phyloP scores from a whole-genome alignment of 2,888 invertebrate genomes.

The Lingula anatina region DNA sequence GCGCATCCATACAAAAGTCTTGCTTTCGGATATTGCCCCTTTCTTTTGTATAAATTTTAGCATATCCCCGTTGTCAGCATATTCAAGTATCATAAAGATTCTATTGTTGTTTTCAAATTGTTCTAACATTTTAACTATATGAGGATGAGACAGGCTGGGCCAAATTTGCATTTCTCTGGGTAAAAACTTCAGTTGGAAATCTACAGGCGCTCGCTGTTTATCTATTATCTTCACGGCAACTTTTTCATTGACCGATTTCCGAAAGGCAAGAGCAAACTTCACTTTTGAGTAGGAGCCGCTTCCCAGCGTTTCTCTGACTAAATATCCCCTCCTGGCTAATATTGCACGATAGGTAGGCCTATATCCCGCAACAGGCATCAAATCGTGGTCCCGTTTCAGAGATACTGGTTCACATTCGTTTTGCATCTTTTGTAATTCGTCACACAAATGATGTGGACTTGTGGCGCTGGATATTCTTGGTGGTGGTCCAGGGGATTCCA shows the following conservation, averaged over 20 bases:
- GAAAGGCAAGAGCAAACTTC: slow-evolving; percentile 5
- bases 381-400: too few relatives aligned
- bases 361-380: slow-evolving; percentile 29
- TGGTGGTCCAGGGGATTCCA: too few relatives aligned
- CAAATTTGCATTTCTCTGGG: slow-evolving; percentile 33
- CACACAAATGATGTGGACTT: too few relatives aligned
- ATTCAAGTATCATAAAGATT: slow-evolving; percentile 53
- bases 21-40: slow-evolving; percentile 48
- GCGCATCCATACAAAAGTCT: slow-evolving; percentile 46
- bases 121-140: slow-evolving; percentile 23
- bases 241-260: slow-evolving; percentile 1
- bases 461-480: too few relatives aligned
- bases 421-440: too few relatives aligned
- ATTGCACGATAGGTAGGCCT: slow-evolving; percentile 43
- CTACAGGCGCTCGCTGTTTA: slow-evolving; percentile 22
- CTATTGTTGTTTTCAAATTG: slow-evolving; percentile 18
- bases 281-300: slow-evolving; percentile 47
- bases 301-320: slow-evolving; percentile 41
- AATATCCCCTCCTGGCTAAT: slow-evolving; percentile 38
- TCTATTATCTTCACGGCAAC: slow-evolving; percentile 30
- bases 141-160: slow-evolving; percentile 23
- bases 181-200: slow-evolving; percentile 28
- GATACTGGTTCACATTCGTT: too few relatives aligned
- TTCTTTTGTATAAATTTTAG: slow-evolving; percentile 50
- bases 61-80: slow-evolving; percentile 51